These are phyloP conservation scores for Pelobates fuscus DNA, from an alignment of 2,113 vertebrate genomes.

Conservation along the genomic window DNA sequence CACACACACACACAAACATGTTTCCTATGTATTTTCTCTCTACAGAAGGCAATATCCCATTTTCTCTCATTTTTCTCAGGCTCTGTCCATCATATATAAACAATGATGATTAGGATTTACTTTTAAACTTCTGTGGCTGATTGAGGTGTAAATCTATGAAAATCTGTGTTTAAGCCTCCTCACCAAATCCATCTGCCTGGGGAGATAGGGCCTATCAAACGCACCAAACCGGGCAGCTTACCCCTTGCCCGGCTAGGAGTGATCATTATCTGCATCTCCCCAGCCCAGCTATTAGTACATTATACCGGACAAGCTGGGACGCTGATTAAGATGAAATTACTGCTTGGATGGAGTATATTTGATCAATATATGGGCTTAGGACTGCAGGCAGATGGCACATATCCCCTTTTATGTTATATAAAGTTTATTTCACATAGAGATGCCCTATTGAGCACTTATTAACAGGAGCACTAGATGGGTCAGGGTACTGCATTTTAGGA, in stretches of 20 bases:
- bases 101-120: conserved; percentile 60
- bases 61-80: not conserved
- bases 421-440: not conserved
- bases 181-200: conserved; percentile 68
- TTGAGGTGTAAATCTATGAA: conserved; percentile 73
- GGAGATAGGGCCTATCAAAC: conserved; percentile 77
- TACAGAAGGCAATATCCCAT: too few species aligned
- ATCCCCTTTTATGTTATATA: conserved; percentile 3
- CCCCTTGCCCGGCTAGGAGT: conserved; percentile 50
- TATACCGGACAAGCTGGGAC: conserved; percentile 68
- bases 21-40: too few species aligned
- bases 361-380: conserved; percentile 68
- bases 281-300: conserved; percentile 67
- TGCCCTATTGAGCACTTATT: not conserved
- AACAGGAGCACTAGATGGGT: not conserved
- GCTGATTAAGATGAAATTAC: conserved; percentile 85
- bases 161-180: conserved; percentile 74
- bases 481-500: not conserved
- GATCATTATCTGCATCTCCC: conserved; percentile 67
- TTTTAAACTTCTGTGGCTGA: conserved; percentile 63
- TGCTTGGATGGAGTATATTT: conserved; percentile 76
- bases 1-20: not conserved
- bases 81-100: conserved; percentile 48
- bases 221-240: conserved; percentile 55
- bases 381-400: conserved; percentile 65